These are phyloP conservation scores for Gnathonemus longibarbis DNA, from an alignment of 2,113 vertebrate genomes.

Conservation along the genomic window DNA sequence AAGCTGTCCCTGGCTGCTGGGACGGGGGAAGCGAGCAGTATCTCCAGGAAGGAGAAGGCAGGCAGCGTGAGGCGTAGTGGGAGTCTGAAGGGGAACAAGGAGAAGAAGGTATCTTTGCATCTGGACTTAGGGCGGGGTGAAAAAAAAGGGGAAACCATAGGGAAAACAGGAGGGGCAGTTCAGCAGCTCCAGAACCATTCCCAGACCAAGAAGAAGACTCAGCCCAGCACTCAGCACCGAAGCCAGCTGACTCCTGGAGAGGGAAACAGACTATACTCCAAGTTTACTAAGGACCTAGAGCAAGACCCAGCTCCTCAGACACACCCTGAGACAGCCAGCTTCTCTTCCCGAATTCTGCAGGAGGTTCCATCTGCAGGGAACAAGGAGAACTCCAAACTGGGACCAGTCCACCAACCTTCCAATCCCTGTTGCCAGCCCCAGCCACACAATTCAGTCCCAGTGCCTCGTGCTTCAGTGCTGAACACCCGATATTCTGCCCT, in stretches of 20 bases:
- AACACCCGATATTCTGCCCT: neutral
- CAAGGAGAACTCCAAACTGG: slow-evolving; percentile 65
- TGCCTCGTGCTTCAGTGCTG: slow-evolving; percentile 37
- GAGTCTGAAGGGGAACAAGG: slow-evolving; percentile 44
- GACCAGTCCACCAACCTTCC: slow-evolving; percentile 54
- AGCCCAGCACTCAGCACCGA: slow-evolving; percentile 37
- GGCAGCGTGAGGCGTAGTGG: slow-evolving; percentile 50
- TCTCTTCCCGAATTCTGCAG: slow-evolving; percentile 34
- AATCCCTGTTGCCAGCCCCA: slow-evolving; percentile 48
- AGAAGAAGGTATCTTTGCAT: slow-evolving; percentile 48
- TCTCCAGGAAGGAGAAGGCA: slow-evolving; percentile 35
- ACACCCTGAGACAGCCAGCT: slow-evolving; percentile 21
- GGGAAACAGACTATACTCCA: slow-evolving; percentile 39
- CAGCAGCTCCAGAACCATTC: slow-evolving; percentile 32
- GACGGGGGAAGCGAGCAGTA: slow-evolving; percentile 28
- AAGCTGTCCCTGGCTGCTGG: slow-evolving; percentile 58
- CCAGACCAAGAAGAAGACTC: slow-evolving; percentile 35
- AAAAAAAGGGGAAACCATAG: slow-evolving; percentile 39
- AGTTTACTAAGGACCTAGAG: slow-evolving; percentile 45
- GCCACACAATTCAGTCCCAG: slow-evolving; percentile 50
- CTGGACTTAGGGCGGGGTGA: slow-evolving; percentile 50
- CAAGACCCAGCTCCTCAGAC: slow-evolving; percentile 40
- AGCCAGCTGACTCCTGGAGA: slow-evolving; percentile 53
- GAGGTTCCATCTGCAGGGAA: slow-evolving; percentile 47
- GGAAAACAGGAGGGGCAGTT: slow-evolving; percentile 37